Evolutionary conservation across 2,113 vertebrate species (phyloP), one percentile per base, ranked within the genome.

Genomic region (Cynoglossus semilaevis): DNA sequence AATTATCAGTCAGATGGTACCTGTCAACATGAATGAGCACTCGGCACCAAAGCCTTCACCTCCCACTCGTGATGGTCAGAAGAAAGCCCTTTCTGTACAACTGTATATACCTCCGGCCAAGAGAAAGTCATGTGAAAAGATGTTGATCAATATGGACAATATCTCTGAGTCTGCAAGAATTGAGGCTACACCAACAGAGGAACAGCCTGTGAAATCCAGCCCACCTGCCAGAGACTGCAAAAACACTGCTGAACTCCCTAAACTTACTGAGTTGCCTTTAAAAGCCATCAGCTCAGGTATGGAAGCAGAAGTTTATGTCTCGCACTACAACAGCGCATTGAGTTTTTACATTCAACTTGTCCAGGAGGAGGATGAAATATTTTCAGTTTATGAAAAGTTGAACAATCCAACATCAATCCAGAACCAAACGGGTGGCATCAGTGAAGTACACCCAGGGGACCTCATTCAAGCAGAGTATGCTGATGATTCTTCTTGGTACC

Each of bases 331-430:
- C 67, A 85, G 88, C 56, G 89, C 87, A 0, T 77, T 69, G n/a
- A 94, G 94, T 70, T 96, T 99, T 79, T 95, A 92, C 46, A 82
- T 99, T 62, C 96, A 98, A 0, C 67, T 94, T 8, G 76, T 79
- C 29, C 82, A 88, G 15, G 91, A 96, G 0, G 93, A 96, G 54
- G 70, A 77, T 52, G 75, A 88, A 29, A 86, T 98, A 36, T 81
- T 86, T 29, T 79, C 58, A 2, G 72, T 98, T 63, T 90, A 86
- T 0, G 88, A 94, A 71, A 90, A 87, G 48, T 85, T 97, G 63
- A 98, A 97, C 36, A 56, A 78, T 40, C 22, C 61, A 2, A 51
- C 74, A 12, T 77, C 57, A 2, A 60, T 9, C 14, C 46, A 56
- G 17, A 37, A 82, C n/a, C n/a, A n/a, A 61, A 50, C 35, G 7